phyloP scores from a whole-genome alignment of 2,888 invertebrate species.

The Crepidodera aurea region DNA sequence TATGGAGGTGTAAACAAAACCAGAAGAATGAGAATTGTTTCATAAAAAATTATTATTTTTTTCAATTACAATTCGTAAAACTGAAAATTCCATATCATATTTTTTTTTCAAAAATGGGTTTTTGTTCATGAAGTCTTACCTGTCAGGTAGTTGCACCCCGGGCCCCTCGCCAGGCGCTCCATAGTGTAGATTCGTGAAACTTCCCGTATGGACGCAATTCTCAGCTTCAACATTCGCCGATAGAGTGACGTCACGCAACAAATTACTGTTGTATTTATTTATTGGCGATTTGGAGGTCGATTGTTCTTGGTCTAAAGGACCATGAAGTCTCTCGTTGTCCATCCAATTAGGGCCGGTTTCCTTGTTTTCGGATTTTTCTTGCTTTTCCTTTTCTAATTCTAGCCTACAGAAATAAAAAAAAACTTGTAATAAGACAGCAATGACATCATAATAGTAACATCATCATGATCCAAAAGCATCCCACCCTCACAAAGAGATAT shows the following conservation, averaged over 20 bases:
- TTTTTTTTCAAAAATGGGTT: too few relatives aligned
- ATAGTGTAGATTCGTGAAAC: conserved; percentile 75
- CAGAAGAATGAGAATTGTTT: too few relatives aligned
- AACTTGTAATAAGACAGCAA: too few relatives aligned
- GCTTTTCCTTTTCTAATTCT: conserved; percentile 74
- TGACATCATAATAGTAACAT: too few relatives aligned
- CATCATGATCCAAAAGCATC: too few relatives aligned
- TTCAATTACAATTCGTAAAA: too few relatives aligned
- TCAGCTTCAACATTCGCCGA: conserved; percentile 69
- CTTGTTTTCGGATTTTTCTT: conserved; percentile 60
- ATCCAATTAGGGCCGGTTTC: conserved; percentile 59
- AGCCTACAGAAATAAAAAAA: conserved; percentile 55
- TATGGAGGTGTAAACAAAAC: too few relatives aligned
- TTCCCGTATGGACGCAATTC: conserved; percentile 71
- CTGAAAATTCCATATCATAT: too few relatives aligned
- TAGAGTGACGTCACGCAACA: conserved; percentile 66
- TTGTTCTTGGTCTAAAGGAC: conserved; percentile 10
- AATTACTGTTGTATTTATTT: conserved; percentile 56
- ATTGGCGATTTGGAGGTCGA: conserved; percentile 37
- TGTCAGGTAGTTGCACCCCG: conserved; percentile 48
- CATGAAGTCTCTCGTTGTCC: conserved; percentile 61
- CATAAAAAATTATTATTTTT: too few relatives aligned
- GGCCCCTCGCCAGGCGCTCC: conserved; percentile 65
- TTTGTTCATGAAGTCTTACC: too few relatives aligned
- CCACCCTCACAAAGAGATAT: too few relatives aligned